Conservation (phyloP, 1,140 invertebrate genomes). For the Drosophila aff. region DNA sequence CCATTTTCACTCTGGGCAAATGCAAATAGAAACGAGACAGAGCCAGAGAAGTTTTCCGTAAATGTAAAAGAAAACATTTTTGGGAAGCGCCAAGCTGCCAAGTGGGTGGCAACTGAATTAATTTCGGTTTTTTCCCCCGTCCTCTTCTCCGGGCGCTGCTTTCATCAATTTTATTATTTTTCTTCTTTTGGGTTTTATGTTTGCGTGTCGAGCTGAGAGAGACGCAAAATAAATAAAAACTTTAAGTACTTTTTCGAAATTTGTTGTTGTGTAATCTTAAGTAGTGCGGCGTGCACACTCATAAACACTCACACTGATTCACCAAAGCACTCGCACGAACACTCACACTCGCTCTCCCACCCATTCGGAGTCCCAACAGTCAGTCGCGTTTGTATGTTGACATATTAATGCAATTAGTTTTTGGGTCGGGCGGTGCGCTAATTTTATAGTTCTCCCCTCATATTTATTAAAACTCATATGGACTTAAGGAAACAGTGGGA, state of each 20-base stretch:
- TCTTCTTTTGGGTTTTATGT: constrained; percentile 64
- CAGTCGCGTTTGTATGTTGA: constrained; percentile 64
- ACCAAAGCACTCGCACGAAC: constrained; percentile 50
- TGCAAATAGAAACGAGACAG: constrained; percentile 49
- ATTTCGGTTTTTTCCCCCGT: constrained; percentile 48
- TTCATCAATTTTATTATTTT: constrained; percentile 68
- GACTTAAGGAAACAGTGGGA: constrained; percentile 1
- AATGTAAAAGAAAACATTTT: constrained; percentile 76
- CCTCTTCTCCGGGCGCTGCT: constrained; percentile 18
- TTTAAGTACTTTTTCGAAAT: constrained; percentile 83
- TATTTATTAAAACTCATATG: constrained; percentile 38
- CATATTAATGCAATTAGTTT: constrained; percentile 83
- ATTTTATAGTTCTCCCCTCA: constrained; percentile 63
- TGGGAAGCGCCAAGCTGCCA: constrained; percentile 54
- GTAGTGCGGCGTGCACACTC: constrained; percentile 76
- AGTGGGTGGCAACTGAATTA: constrained; percentile 83
- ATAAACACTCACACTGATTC: constrained; percentile 67
- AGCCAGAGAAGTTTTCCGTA: constrained; percentile 36
- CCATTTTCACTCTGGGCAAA: constrained; percentile 52
- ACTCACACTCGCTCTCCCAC: constrained; percentile 22
- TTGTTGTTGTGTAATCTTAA: constrained; percentile 81
- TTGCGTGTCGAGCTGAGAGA: constrained; percentile 74
- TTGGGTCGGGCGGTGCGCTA: constrained; percentile 62
- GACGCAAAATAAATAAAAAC: constrained; percentile 83
- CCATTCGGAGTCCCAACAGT: constrained; percentile 12